Conservation (phyloP, 2,113 vertebrate species). For the Lycocorax pyrrhopterus region DNA sequence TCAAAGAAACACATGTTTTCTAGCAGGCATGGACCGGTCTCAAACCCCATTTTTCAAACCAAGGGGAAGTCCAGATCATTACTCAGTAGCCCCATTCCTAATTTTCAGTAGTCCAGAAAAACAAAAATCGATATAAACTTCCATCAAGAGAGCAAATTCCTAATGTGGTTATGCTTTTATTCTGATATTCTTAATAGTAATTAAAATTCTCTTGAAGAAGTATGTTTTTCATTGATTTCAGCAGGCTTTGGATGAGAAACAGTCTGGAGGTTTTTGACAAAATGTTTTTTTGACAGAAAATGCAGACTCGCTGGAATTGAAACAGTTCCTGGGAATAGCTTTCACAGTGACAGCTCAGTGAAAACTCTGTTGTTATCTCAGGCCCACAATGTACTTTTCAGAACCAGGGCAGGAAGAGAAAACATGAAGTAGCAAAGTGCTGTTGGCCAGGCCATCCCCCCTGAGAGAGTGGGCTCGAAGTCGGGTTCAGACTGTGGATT, state of each 20-base stretch:
- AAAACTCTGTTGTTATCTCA: neutral
- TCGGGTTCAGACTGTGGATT: neutral
- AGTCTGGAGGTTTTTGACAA: neutral
- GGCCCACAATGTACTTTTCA: neutral
- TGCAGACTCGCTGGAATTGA: neutral
- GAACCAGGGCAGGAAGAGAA: neutral
- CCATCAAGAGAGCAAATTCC: neutral
- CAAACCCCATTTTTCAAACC: neutral
- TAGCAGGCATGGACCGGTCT: neutral
- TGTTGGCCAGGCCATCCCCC: neutral
- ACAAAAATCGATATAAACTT: neutral
- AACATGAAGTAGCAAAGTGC: constrained; percentile 13
- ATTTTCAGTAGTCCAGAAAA: neutral
- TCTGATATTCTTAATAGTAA: neutral
- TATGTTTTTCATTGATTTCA: constrained; percentile 7
- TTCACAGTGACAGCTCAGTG: neutral
- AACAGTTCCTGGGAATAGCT: constrained; percentile 3
- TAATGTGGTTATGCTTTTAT: neutral
- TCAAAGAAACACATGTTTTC: neutral
- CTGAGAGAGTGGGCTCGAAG: neutral
- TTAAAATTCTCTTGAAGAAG: neutral
- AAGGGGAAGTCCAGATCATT: neutral
- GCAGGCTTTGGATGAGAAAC: neutral
- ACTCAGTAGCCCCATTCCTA: neutral
- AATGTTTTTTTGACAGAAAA: constrained; percentile 12